A percentile compares a stretch with the other conserved stretches of the same genome.
Evolutionary conservation across 2,113 vertebrate genomes (phyloP).

Genomic region (Turdus rufiventris): DNA sequence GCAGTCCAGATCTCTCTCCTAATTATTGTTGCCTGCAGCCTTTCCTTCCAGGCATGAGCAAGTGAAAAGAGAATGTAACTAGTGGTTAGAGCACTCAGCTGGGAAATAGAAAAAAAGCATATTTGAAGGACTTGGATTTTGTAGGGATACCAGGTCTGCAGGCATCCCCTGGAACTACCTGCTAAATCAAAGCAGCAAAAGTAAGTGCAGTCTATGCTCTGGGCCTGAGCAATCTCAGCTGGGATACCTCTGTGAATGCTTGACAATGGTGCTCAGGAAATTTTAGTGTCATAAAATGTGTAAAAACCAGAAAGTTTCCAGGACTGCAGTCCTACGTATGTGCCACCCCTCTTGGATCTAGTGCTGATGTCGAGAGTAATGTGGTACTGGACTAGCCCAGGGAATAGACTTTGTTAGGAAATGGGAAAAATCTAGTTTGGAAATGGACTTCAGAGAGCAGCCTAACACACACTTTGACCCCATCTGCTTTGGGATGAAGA

Average conservation of each 20-base stretch:
- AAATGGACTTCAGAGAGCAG: not conserved
- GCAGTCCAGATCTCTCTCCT: not conserved
- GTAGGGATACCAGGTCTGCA: not conserved
- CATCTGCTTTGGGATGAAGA: not conserved
- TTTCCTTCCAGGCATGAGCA: not conserved
- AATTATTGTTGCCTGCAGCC: not conserved
- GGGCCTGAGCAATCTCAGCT: not conserved
- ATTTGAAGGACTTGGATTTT: not conserved
- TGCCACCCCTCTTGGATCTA: not conserved
- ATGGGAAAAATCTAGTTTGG: not conserved
- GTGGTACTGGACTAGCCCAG: not conserved
- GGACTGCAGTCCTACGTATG: too few species aligned
- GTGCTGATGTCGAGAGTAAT: not conserved
- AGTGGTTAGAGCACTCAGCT: not conserved
- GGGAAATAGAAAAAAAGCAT: not conserved
- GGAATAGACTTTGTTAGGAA: not conserved
- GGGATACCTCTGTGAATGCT: not conserved
- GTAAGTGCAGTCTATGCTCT: not conserved
- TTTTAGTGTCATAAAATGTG: not conserved
- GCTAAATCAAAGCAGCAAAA: not conserved
- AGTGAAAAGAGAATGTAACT: not conserved
- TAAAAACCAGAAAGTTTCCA: not conserved
- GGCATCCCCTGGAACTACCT: not conserved
- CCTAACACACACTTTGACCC: not conserved
- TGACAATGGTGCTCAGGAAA: not conserved